Conservation (phyloP, 2,113 vertebrate genomes). For the Azemiops feae region DNA sequence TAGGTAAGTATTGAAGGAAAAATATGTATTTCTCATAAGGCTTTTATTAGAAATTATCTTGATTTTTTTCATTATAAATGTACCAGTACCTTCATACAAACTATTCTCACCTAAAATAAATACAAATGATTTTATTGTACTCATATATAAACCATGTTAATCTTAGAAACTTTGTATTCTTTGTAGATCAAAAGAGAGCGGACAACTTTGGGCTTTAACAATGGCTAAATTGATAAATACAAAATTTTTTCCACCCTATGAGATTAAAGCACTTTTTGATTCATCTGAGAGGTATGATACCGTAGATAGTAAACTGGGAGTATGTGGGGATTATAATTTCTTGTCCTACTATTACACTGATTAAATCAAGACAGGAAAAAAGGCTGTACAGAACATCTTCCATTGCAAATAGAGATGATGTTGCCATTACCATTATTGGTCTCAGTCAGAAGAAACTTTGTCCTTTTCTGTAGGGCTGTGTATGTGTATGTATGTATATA, state of each 20-base stretch:
- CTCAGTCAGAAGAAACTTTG: not conserved
- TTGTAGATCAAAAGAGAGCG: slow-evolving; percentile 80
- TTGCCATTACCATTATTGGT: not conserved
- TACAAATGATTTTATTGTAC: not conserved
- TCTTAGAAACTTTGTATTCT: slow-evolving; percentile 10
- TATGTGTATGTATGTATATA: not conserved
- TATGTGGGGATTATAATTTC: not conserved
- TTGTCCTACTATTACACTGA: not conserved
- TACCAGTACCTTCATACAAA: not conserved
- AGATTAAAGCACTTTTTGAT: slow-evolving; percentile 74
- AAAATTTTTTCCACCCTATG: slow-evolving; percentile 55
- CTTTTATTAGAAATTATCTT: not conserved
- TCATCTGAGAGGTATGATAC: slow-evolving; percentile 78
- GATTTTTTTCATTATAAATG: not conserved
- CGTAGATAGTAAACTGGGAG: slow-evolving; percentile 10
- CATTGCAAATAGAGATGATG: not conserved
- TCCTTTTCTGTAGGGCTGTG: not conserved
- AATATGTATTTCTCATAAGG: not conserved
- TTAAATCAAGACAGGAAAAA: not conserved
- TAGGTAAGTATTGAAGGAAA: slow-evolving; percentile 70
- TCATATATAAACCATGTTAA: not conserved
- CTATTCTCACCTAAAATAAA: not conserved
- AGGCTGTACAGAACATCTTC: not conserved
- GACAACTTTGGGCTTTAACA: slow-evolving; percentile 89
- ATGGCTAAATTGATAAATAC: slow-evolving; percentile 76